Evolutionary conservation across 2,113 vertebrate species (phyloP).

Genomic region (Gavialis gangeticus): DNA sequence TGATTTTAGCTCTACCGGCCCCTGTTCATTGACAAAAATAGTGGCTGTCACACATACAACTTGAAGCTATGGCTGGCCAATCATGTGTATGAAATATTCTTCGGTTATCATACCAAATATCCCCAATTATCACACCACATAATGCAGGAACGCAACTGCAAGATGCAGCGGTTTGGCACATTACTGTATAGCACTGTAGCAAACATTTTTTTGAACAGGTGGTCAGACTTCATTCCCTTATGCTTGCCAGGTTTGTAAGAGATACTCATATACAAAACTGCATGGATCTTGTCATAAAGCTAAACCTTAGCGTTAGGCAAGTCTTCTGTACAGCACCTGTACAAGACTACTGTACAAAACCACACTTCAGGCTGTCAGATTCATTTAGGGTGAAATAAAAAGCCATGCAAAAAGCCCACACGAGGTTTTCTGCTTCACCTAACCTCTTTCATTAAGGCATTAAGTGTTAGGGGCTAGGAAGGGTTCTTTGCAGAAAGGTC

Average conservation of each 20-base stretch:
- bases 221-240: not conserved
- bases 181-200: too few relatives aligned
- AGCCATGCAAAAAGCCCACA: not conserved
- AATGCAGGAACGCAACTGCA: not conserved
- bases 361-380: not conserved
- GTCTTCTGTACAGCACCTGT: not conserved
- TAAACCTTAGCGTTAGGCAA: not conserved
- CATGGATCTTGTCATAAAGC: not conserved
- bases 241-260: not conserved
- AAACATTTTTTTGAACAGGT: too few relatives aligned
- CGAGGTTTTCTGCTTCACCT: not conserved
- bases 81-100: not conserved
- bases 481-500: not conserved
- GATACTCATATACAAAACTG: not conserved
- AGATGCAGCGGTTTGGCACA: not conserved
- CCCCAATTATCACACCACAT: not conserved
- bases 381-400: not conserved
- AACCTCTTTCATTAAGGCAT: not conserved
- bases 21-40: not conserved
- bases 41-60: not conserved
- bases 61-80: constrained; percentile 20
- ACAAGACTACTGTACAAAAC: not conserved
- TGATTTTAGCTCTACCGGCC: not conserved
- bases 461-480: not conserved
- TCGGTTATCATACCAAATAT: not conserved